These are phyloP conservation scores for Corythucha ciliata DNA, from an alignment of 2,888 invertebrate genomes.

Conservation along the genomic window DNA sequence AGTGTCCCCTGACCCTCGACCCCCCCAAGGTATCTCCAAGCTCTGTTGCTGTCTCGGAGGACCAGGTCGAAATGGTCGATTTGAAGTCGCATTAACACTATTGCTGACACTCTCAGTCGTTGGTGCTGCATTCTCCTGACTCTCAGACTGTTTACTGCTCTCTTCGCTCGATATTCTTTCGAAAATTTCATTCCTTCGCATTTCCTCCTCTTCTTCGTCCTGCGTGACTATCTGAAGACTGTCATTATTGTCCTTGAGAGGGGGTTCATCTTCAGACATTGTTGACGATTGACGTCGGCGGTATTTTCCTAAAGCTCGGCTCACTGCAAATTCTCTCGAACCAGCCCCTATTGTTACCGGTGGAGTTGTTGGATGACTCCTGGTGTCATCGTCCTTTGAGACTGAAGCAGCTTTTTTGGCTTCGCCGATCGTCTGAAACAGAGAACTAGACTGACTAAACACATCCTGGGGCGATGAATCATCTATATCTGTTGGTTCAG, in stretches of 20 bases:
- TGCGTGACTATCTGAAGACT: constrained; percentile 32
- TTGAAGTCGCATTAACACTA: constrained; percentile 51
- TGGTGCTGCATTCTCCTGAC: constrained; percentile 46
- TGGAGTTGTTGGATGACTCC: constrained; percentile 43
- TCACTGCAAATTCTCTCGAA: constrained; percentile 76
- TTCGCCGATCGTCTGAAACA: constrained; percentile 68
- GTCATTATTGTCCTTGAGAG: constrained; percentile 28
- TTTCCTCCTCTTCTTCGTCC: constrained; percentile 35
- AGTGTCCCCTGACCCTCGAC: constrained; percentile 45
- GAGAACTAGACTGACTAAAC: constrained; percentile 34
- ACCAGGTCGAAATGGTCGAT: constrained; percentile 47
- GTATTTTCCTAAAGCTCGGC: constrained; percentile 70
- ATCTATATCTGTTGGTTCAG: constrained; percentile 12
- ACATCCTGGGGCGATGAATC: constrained; percentile 17
- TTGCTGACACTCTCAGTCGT: constrained; percentile 58
- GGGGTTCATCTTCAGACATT: constrained; percentile 51
- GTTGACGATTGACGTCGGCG: constrained; percentile 62
- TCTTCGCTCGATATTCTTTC: constrained; percentile 34
- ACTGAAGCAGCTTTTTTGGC: constrained; percentile 50
- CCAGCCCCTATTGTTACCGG: constrained; percentile 53
- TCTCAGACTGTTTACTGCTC: constrained; percentile 28
- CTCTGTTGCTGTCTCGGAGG: constrained; percentile 64
- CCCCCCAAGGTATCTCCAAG: constrained; percentile 63
- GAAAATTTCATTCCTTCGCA: constrained; percentile 34
- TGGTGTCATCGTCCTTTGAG: constrained; percentile 33